Evolutionary conservation across 1,140 invertebrate species (phyloP).

Genomic region (Amyelois transitella): DNA sequence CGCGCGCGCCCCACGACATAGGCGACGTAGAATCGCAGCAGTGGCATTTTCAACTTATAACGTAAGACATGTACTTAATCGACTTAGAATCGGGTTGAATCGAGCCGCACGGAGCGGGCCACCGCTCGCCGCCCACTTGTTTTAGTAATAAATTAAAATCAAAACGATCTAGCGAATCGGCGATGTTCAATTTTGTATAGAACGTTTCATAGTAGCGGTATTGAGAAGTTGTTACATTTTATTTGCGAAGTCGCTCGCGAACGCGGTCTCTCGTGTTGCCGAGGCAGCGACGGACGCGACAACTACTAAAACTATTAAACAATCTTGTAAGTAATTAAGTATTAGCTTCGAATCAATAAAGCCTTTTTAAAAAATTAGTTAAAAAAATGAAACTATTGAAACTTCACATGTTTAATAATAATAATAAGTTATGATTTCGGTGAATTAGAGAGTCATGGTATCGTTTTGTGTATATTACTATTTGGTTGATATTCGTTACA

Average conservation of each 20-base stretch:
- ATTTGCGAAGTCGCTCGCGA: conserved; percentile 40
- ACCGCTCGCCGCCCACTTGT: conserved; percentile 61
- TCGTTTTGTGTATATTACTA: conserved; percentile 65
- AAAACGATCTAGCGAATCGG: conserved; percentile 67
- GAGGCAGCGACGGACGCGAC: conserved; percentile 23
- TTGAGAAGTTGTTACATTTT: conserved; percentile 68
- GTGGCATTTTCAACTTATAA: conserved; percentile 70
- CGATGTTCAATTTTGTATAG: conserved; percentile 74
- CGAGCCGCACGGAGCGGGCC: conserved; percentile 35
- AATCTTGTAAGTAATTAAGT: conserved; percentile 73
- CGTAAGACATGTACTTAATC: conserved; percentile 67
- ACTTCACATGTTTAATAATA: conserved; percentile 65
- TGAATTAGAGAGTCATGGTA: conserved; percentile 62
- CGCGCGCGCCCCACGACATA: conserved; percentile 33
- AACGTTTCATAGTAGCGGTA: conserved; percentile 71
- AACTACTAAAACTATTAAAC: conserved; percentile 61
- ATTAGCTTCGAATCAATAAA: conserved; percentile 73
- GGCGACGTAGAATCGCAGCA: conserved; percentile 66
- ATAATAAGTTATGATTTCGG: conserved; percentile 67
- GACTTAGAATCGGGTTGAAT: conserved; percentile 50
- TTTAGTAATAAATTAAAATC: conserved; percentile 60
- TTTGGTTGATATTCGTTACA: conserved; percentile 71
- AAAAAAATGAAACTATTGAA: conserved; percentile 67
- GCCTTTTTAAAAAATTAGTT: conserved; percentile 72
- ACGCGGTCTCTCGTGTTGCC: conserved; percentile 18